phyloP scores from a whole-genome alignment of 2,797 vertebrate genomes.

The Oryzias sinensis region DNA sequence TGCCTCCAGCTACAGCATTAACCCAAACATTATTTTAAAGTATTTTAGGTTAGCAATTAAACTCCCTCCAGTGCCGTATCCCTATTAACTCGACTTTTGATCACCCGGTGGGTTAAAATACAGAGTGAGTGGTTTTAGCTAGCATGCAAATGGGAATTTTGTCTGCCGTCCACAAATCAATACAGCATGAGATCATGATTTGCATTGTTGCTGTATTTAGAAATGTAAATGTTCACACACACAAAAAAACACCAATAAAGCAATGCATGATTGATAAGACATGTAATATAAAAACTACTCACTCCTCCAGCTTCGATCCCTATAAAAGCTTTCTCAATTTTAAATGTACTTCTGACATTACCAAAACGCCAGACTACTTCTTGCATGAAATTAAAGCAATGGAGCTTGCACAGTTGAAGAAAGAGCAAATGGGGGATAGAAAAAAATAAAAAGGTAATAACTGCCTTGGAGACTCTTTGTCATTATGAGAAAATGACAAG shows the following conservation, averaged over 20 bases:
- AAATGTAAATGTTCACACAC: constrained; percentile 9
- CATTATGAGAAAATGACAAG: constrained; percentile 51
- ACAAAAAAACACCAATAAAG: constrained; percentile 13
- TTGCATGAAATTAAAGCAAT: constrained; percentile 77
- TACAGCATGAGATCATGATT: constrained; percentile 54
- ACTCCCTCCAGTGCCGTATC: constrained; percentile 58
- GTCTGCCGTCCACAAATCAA: constrained; percentile 56
- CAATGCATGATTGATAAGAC: constrained; percentile 42
- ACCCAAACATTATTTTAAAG: constrained; percentile 64
- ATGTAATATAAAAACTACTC: constrained; percentile 33
- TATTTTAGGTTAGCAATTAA: constrained; percentile 73
- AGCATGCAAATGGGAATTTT: constrained; percentile 66
- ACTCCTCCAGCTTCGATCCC: constrained; percentile 23
- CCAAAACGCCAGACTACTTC: constrained; percentile 62
- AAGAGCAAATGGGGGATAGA: constrained; percentile 63
- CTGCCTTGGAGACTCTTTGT: constrained; percentile 58
- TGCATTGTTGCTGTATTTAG: constrained; percentile 37
- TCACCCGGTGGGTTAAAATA: constrained; percentile 60
- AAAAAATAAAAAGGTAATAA: constrained; percentile 51
- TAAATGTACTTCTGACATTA: constrained; percentile 59
- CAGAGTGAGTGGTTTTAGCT: constrained; percentile 65
- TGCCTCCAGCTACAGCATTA: constrained; percentile 42
- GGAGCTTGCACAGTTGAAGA: constrained; percentile 63
- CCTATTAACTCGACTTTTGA: constrained; percentile 72
- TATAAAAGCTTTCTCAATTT: constrained; percentile 38